These are phyloP conservation scores for Daktulosphaira vitifoliae DNA, from an alignment of 1,140 invertebrate species.

Conservation along the genomic window DNA sequence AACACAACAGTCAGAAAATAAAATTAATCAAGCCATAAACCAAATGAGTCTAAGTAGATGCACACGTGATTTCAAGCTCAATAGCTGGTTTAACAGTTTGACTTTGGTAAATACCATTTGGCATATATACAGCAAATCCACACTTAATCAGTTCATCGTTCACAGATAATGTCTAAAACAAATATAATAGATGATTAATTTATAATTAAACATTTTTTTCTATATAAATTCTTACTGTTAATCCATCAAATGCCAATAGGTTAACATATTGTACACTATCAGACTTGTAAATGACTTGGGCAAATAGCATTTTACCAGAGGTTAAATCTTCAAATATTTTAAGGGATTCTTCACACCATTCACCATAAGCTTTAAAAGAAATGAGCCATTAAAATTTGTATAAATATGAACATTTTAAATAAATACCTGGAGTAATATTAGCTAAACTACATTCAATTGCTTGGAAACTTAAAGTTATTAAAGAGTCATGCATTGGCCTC, in stretches of 20 bases:
- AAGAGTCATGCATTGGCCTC: slow-evolving; percentile 83
- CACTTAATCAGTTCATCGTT: slow-evolving; percentile 16
- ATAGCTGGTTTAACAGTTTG: neutral
- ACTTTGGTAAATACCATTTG: neutral
- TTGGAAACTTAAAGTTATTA: slow-evolving; percentile 89
- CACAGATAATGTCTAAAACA: slow-evolving; percentile 2
- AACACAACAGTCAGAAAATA: slow-evolving; percentile 26
- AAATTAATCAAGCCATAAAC: slow-evolving; percentile 4
- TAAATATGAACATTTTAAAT: too few relatives aligned
- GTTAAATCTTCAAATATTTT: slow-evolving; percentile 8
- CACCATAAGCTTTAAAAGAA: neutral
- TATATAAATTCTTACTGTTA: neutral
- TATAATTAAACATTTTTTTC: too few relatives aligned
- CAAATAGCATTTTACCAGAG: slow-evolving; percentile 19
- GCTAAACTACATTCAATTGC: slow-evolving; percentile 87
- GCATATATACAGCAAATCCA: neutral
- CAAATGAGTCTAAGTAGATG: slow-evolving; percentile 1
- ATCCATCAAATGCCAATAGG: slow-evolving; percentile 11
- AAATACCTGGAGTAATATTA: slow-evolving; percentile 61
- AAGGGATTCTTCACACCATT: slow-evolving; percentile 17
- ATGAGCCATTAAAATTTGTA: neutral
- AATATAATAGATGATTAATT: neutral
- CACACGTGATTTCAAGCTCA: neutral
- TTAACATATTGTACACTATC: slow-evolving; percentile 25
- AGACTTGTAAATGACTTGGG: slow-evolving; percentile 19